Evolutionary conservation across 2,113 vertebrate species (phyloP), one percentile per base, ranked within the genome.

Genomic region (Buteo buteo): DNA sequence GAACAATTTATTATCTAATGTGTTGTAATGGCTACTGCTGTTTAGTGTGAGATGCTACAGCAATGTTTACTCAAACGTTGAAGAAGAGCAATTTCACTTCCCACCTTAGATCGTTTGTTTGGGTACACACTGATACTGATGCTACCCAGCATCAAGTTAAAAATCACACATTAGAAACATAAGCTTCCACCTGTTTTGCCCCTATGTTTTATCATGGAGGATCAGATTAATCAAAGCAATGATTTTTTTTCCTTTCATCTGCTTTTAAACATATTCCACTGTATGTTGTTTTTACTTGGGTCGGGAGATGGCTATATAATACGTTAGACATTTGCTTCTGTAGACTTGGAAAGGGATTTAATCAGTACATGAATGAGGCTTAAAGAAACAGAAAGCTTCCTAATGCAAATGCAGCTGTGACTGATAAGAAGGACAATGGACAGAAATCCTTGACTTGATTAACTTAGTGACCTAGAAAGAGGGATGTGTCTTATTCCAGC

Each of bases 401-500:
- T 91, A 96, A 96, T 94, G 89, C 83, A 97, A 98, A 96, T 90
- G 82, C 92, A 96, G 92, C 96, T 98, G 78, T 96, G 90, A 97
- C 88, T 88, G 90, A 92, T 94, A 98, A 98, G 96, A 95, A 96
- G 93, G 89, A 95, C 93, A 98, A 97, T 92, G 76, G 73, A 97
- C 94, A 97, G 61, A 96, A 97, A 98, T 93, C 87, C 94, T 97
- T 96, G 95, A 97, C 84, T 97, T 96, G 91, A 98, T 98, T 98
- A 98, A 97, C 93, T 97, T 97, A 97, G 88, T 97, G 95, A 97
- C 95, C 94, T 96, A 95, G 92, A 98, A 98, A 97, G 95, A 96
- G 88, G 58, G 97, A 95, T 96, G 85, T 91, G 76, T 94, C 92
- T 95, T 92, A 96, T 96, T 97, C 86, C 82, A 97, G 94, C 92